Conservation (phyloP, 2,113 vertebrate genomes). For the Misgurnus anguillicaudatus region DNA sequence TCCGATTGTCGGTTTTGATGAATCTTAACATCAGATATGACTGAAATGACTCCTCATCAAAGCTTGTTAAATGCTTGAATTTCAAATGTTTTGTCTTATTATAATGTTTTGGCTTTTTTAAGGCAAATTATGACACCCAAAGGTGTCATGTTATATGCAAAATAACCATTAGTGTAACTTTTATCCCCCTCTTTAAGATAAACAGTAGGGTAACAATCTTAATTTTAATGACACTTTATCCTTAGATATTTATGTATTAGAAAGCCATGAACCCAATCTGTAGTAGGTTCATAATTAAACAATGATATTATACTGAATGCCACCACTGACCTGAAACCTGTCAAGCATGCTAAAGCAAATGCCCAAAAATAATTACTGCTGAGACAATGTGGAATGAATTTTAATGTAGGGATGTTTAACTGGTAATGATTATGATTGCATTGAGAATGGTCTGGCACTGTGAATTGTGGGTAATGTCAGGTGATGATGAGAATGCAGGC, state of each 20-base stretch:
- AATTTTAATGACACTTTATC: too few species aligned
- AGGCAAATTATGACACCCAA: neutral
- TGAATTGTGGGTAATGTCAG: constrained; percentile 23
- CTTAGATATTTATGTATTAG: neutral
- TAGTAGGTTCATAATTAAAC: neutral
- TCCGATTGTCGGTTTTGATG: neutral
- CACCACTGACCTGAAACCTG: neutral
- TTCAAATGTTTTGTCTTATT: neutral
- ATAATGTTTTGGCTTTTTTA: neutral
- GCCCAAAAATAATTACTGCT: constrained; percentile 8
- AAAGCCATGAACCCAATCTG: constrained; percentile 1
- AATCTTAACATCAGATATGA: neutral
- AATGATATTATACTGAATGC: neutral
- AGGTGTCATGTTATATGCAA: constrained; percentile 17
- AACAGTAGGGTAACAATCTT: neutral
- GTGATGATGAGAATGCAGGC: neutral
- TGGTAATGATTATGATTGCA: neutral
- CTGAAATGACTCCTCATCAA: neutral
- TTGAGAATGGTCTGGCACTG: constrained; percentile 20
- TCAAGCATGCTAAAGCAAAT: neutral
- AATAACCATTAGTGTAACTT: neutral
- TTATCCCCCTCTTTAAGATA: neutral
- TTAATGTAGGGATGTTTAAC: constrained; percentile 1
- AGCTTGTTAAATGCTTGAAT: neutral
- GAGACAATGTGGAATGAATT: constrained; percentile 21